Evolutionary conservation across 2,113 vertebrate genomes (phyloP).

Genomic region (Hemibagrus wyckioides): DNA sequence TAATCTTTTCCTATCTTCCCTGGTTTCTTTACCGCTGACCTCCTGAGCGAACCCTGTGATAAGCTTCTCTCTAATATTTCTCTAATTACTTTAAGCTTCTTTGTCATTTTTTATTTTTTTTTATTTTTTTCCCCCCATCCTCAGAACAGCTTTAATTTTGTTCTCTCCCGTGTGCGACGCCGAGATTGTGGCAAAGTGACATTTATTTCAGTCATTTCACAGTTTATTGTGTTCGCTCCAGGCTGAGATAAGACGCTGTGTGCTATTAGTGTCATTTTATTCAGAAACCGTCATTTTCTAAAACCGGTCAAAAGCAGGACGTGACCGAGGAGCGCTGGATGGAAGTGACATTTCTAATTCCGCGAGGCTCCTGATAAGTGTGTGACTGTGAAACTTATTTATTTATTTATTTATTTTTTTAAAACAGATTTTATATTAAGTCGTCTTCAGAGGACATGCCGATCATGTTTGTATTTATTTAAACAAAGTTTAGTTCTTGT

Average conservation of each 20-base stretch:
- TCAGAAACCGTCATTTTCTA: constrained; percentile 21
- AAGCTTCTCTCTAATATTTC: constrained; percentile 16
- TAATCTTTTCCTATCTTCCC: not conserved
- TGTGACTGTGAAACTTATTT: not conserved
- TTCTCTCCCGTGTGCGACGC: constrained; percentile 45
- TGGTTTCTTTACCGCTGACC: not conserved
- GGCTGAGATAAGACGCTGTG: constrained; percentile 47
- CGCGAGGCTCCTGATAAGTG: constrained; percentile 11
- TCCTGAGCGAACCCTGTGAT: constrained; percentile 10
- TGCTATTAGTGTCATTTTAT: constrained; percentile 40
- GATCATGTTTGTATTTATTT: not conserved
- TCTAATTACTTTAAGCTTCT: constrained; percentile 40
- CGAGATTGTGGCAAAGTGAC: constrained; percentile 48
- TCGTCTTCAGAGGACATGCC: not conserved
- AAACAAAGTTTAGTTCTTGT: not conserved
- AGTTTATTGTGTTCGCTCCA: constrained; percentile 48
- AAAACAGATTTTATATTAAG: not conserved
- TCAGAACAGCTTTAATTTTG: constrained; percentile 14
- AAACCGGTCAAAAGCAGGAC: constrained; percentile 27
- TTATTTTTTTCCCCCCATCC: no score
- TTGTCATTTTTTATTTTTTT: constrained; percentile 3
- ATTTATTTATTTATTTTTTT: not conserved
- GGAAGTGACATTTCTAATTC: constrained; percentile 36
- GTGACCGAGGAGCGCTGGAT: constrained; percentile 11
- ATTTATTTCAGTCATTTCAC: constrained; percentile 51